A percentile compares a stretch with the other conserved stretches of the same genome.
These are phyloP conservation scores for Musca domestica DNA, from an alignment of 1,140 invertebrate genomes.

Conservation along the genomic window DNA sequence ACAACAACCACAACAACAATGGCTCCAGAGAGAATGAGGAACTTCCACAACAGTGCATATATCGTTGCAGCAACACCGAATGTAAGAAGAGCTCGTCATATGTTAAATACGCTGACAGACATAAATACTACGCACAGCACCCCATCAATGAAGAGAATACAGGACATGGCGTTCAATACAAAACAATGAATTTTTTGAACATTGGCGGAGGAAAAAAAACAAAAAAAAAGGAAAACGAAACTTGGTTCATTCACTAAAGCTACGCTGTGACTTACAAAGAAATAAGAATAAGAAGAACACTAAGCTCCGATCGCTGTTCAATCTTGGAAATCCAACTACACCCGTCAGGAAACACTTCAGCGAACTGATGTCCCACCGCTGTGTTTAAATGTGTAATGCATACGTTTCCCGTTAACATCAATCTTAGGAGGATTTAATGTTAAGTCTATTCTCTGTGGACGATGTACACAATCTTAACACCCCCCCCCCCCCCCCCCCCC, in stretches of 20 bases:
- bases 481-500: not conserved
- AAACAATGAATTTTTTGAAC: not conserved
- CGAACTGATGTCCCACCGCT: constrained; percentile 25
- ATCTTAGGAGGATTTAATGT: constrained; percentile 41
- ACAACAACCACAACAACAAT: not conserved
- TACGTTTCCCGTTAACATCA: constrained; percentile 53
- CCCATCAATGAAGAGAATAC: constrained; percentile 10
- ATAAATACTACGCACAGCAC: constrained; percentile 24
- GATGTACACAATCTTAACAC: not conserved
- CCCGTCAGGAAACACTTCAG: constrained; percentile 24
- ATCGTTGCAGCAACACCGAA: not conserved
- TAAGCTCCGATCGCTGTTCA: constrained; percentile 23
- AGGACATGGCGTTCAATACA: too few relatives aligned
- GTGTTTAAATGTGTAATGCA: constrained; percentile 21
- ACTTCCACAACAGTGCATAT: not conserved
- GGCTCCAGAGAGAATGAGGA: not conserved
- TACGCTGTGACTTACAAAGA: not conserved
- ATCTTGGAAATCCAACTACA: too few relatives aligned
- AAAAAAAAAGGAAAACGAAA: not conserved
- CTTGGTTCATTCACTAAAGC: not conserved
- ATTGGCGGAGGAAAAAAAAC: not conserved
- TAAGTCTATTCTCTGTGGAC: constrained; percentile 10
- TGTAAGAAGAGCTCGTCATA: constrained; percentile 13
- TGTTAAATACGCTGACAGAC: constrained; percentile 30
- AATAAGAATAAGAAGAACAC: constrained; percentile 27